These are phyloP conservation scores for Talpa occidentalis DNA, from an alignment of 2,113 vertebrate species.

Conservation along the genomic window DNA sequence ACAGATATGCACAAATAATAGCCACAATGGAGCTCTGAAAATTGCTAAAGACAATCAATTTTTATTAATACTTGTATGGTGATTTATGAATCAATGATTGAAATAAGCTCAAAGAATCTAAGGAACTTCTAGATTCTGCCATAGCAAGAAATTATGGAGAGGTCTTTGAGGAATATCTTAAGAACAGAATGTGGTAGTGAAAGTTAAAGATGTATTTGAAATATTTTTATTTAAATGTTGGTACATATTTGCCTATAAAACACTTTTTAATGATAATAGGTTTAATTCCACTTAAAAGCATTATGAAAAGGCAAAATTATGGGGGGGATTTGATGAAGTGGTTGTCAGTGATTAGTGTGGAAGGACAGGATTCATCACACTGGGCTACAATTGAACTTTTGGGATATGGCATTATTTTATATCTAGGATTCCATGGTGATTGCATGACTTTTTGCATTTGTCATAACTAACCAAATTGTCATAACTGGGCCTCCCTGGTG, in stretches of 20 bases:
- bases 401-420: not conserved
- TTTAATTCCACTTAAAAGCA: not conserved
- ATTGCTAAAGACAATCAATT: not conserved
- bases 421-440: not conserved
- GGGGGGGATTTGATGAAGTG: not conserved
- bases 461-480: not conserved
- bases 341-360: not conserved
- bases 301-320: not conserved
- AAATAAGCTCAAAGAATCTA: not conserved
- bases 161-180: not conserved
- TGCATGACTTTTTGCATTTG: not conserved
- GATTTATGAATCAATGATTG: not conserved
- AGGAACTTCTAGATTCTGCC: not conserved
- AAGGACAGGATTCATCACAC: fast-evolving
- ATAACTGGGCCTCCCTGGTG: too few species aligned
- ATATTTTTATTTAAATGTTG: not conserved
- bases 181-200: not conserved
- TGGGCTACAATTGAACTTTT: not conserved
- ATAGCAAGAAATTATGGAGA: not conserved
- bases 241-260: not conserved
- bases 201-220: not conserved
- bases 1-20: not conserved
- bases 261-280: not conserved
- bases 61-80: not conserved
- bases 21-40: not conserved